Conservation (phyloP, 1,140 invertebrate species). For the Drosophila hydei region DNA sequence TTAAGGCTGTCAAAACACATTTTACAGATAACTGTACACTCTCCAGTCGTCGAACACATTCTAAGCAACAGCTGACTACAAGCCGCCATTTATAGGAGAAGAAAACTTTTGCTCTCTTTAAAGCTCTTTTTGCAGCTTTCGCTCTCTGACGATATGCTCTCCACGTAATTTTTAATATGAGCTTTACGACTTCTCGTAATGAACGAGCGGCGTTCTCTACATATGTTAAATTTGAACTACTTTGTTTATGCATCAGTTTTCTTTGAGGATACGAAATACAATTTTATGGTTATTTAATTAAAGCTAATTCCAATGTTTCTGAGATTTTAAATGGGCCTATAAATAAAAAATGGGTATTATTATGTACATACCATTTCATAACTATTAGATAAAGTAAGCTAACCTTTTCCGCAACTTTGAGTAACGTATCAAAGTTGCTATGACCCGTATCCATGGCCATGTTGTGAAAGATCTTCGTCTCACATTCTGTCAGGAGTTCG, state of each 20-base stretch:
- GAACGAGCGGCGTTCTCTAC: not conserved
- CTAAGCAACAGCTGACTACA: slow-evolving; percentile 29
- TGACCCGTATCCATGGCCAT: slow-evolving; percentile 88
- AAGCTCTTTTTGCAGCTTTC: too few species aligned
- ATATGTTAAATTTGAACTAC: not conserved
- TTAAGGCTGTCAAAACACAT: not conserved
- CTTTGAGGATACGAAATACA: too few species aligned
- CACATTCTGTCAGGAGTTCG: slow-evolving; percentile 84
- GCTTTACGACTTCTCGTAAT: slow-evolving; percentile 15
- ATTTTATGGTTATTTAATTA: too few species aligned
- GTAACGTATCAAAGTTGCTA: slow-evolving; percentile 85
- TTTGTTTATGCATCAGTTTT: too few species aligned
- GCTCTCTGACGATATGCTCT: too few species aligned
- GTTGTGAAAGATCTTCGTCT: slow-evolving; percentile 84
- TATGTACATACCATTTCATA: too few species aligned
- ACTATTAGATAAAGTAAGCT: too few species aligned
- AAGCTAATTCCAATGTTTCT: slow-evolving; percentile 16
- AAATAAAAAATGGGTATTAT: too few species aligned
- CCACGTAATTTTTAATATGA: slow-evolving; percentile 9
- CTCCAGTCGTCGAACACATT: slow-evolving; percentile 7
- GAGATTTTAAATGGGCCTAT: slow-evolving; percentile 40
- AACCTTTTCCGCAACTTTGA: slow-evolving; percentile 86
- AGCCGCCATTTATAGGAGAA: slow-evolving; percentile 20
- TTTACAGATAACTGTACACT: slow-evolving; percentile 17
- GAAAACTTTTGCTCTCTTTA: too few species aligned